These are phyloP conservation scores for Drosophila micromelanica DNA, from an alignment of 1,140 invertebrate species.

Conservation along the genomic window DNA sequence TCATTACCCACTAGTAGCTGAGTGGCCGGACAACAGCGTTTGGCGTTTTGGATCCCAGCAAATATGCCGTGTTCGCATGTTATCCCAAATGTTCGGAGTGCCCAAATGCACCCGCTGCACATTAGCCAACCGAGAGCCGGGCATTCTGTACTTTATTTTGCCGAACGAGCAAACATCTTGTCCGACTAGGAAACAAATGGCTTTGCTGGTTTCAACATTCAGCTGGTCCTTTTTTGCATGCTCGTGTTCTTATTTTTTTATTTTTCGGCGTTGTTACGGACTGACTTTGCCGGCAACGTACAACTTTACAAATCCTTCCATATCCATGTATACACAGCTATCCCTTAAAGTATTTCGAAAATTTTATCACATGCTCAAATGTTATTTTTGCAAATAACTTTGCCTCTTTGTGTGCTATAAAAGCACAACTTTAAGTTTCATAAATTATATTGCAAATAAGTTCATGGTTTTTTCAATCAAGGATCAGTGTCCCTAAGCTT, in stretches of 20 bases:
- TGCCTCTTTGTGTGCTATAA: not conserved
- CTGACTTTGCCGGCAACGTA: constrained; percentile 29
- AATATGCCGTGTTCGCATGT: constrained; percentile 80
- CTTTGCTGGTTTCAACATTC: constrained; percentile 75
- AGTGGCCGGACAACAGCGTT: constrained; percentile 76
- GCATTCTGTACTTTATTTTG: constrained; percentile 82
- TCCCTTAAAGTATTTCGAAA: constrained; percentile 6
- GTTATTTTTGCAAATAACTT: constrained; percentile 13
- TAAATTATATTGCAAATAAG: not conserved
- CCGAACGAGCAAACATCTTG: constrained; percentile 84
- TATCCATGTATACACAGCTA: constrained; percentile 8
- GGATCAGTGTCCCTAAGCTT: too few relatives aligned
- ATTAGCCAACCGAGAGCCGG: constrained; percentile 35
- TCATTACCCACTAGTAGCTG: constrained; percentile 73
- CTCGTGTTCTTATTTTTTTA: constrained; percentile 22
- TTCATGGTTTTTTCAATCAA: not conserved
- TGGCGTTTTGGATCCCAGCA: constrained; percentile 77
- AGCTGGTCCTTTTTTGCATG: constrained; percentile 63
- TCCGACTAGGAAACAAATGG: constrained; percentile 83
- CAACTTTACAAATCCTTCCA: constrained; percentile 45
- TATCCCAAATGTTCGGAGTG: constrained; percentile 76
- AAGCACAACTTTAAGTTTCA: not conserved
- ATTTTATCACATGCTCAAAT: constrained; percentile 15
- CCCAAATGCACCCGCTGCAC: constrained; percentile 52
- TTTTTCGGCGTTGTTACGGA: constrained; percentile 30